Conservation (phyloP, 2,888 invertebrate species). For the Pachymerium ferrugineum region DNA sequence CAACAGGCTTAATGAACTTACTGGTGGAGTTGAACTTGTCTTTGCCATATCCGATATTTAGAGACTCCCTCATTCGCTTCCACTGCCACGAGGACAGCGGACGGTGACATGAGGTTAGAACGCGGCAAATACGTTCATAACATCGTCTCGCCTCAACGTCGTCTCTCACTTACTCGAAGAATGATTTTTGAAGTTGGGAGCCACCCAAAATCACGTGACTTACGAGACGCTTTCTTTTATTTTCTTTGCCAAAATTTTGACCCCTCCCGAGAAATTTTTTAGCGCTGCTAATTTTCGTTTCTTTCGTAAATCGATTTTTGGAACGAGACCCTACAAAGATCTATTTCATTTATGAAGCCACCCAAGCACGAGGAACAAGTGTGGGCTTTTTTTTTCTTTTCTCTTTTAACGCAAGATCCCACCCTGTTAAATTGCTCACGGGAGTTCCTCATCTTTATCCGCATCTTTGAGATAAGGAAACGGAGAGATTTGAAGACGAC, state of each 20-base stretch:
- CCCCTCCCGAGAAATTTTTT: not conserved
- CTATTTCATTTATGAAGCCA: not conserved
- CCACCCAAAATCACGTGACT: conserved; percentile 5
- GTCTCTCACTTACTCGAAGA: not conserved
- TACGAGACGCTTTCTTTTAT: not conserved
- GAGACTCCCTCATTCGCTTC: not conserved
- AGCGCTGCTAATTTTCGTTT: not conserved
- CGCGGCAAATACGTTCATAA: not conserved
- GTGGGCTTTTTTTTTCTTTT: not conserved
- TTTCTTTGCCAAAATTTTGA: not conserved
- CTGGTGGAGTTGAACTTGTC: not conserved
- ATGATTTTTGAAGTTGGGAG: conserved; percentile 12
- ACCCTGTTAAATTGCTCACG: not conserved
- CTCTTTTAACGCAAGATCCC: not conserved
- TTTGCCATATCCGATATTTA: not conserved
- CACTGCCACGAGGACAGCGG: not conserved
- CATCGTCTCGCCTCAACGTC: not conserved
- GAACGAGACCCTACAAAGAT: not conserved
- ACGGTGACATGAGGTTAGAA: not conserved
- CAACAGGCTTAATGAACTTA: no score
- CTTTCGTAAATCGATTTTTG: not conserved
- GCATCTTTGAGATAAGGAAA: not conserved
- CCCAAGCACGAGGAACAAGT: not conserved
- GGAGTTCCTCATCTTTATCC: conserved; percentile 9
- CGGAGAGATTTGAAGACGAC: not conserved